Base-by-base conservation (phyloP, 2,888 invertebrate species). In the Caenorhabditis sp. region DNA sequence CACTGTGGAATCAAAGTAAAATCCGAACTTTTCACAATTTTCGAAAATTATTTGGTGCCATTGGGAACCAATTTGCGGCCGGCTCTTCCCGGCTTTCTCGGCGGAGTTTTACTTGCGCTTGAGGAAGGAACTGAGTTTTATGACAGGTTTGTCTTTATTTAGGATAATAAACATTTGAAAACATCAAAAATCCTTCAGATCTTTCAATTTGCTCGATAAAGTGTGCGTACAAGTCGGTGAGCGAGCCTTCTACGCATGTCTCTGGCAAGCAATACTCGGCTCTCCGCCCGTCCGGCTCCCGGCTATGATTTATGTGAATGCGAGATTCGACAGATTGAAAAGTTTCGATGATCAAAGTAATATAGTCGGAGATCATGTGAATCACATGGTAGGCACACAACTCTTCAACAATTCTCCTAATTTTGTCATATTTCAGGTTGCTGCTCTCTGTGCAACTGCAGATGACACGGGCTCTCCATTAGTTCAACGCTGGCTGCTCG, bases 21-120 rank as follows among this genome's bases (percentile, higher is more conserved):
- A 85, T 94, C 94, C 6, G 92, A 93, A 1, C 90, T 96, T 70
- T 90, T 95, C 79, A 92, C 92, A 46, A 92, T 96, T 58, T 95
- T 95, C 89, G 95, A 96, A 90, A 93, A 88, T 30, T 95, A 94
- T 90, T 94, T 95, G 90, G 93, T 95, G 56, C 94, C 94, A 13
- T 91, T 95, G 80, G 93, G 94, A 39, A 93, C 93, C 83, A 91
- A 93, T 83, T 90, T 94, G 43, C 91, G 93, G 65, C 95, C 95
- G 6, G 94, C 94, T 0, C 90, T 95, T 32, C 93, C 94, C 89
- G 95, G 95, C 1, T 93, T 95, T 89, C 90, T 96, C n/a, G 93
- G 94, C 83, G 95, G 94, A 9, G 93, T 95, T 50, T 90, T 95
- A 74, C 94, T 94, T n/a, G 95, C 95, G 11, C 55, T 89, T 48